Conservation (phyloP, 2,113 vertebrate genomes). For the Phrynosoma platyrhinos region DNA sequence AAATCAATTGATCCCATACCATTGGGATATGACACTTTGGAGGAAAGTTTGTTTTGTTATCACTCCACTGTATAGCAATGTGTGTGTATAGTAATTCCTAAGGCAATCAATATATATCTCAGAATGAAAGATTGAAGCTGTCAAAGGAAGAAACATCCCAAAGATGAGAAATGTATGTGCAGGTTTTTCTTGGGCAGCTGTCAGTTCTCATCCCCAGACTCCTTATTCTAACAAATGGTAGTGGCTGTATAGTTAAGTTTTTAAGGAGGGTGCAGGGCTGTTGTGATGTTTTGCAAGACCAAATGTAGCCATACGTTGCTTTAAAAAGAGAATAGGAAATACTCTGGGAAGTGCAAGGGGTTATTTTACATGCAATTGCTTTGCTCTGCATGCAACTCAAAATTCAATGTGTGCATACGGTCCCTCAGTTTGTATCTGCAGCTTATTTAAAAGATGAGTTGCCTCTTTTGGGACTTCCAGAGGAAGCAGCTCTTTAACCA, state of each 20-base stretch:
- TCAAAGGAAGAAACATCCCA: slow-evolving; percentile 58
- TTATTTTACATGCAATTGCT: not conserved
- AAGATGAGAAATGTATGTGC: slow-evolving; percentile 54
- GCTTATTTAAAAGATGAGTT: too few species aligned
- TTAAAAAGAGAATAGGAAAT: not conserved
- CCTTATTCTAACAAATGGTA: not conserved
- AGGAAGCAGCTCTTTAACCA: too few species aligned
- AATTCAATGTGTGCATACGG: too few species aligned
- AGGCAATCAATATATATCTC: slow-evolving; percentile 73
- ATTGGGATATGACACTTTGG: slow-evolving; percentile 58
- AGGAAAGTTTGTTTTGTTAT: slow-evolving; percentile 70
- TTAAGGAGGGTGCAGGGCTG: not conserved
- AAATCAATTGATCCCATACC: slow-evolving; percentile 74
- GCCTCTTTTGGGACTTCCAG: too few species aligned
- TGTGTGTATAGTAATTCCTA: slow-evolving; percentile 46
- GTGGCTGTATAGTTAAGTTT: not conserved
- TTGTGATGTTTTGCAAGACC: not conserved
- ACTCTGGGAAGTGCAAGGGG: not conserved
- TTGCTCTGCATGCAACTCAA: too few species aligned
- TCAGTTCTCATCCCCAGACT: slow-evolving; percentile 7
- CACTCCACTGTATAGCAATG: slow-evolving; percentile 41
- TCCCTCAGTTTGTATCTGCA: too few species aligned
- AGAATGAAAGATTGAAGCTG: slow-evolving; percentile 69
- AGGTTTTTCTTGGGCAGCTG: slow-evolving; percentile 45
- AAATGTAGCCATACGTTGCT: not conserved